Conservation (phyloP, 2,797 vertebrate genomes). For the Gallirallus australis region DNA sequence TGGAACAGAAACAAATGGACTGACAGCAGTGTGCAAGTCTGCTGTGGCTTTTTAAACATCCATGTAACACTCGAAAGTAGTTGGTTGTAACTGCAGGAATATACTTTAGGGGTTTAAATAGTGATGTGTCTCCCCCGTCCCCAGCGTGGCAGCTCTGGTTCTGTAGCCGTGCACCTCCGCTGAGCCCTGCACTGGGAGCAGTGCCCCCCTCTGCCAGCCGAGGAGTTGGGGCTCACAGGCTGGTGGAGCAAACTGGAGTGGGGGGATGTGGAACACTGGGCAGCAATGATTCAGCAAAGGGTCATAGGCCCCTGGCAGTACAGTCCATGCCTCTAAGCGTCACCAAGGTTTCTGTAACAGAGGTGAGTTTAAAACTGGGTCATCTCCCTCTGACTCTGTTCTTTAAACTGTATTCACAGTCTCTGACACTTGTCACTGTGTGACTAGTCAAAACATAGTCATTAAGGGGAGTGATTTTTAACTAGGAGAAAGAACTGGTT, state of each 20-base stretch:
- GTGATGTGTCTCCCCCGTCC: neutral
- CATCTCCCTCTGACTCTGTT: neutral
- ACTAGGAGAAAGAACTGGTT: neutral
- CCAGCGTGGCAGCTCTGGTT: neutral
- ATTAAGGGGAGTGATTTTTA: neutral
- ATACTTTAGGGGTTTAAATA: neutral
- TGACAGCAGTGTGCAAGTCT: neutral
- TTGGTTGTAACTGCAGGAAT: neutral
- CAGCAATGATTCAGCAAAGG: neutral
- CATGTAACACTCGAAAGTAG: neutral
- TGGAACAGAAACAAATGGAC: neutral
- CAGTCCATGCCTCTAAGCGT: neutral
- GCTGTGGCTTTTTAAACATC: neutral
- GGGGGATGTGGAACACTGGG: neutral
- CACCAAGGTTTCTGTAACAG: neutral
- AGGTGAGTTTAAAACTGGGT: neutral
- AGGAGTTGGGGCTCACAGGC: neutral
- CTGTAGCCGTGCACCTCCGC: neutral
- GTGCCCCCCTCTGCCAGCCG: neutral
- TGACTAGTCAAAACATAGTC: neutral
- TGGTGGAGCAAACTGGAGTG: neutral
- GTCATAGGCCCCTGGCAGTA: neutral
- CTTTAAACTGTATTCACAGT: neutral
- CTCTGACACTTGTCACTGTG: neutral
- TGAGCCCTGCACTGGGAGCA: neutral